Evolutionary conservation across 37 sponge, comb jelly and placozoan genomes (phyloP), one percentile per base, ranked within the genome.

Genomic region (Ianthella basta): DNA sequence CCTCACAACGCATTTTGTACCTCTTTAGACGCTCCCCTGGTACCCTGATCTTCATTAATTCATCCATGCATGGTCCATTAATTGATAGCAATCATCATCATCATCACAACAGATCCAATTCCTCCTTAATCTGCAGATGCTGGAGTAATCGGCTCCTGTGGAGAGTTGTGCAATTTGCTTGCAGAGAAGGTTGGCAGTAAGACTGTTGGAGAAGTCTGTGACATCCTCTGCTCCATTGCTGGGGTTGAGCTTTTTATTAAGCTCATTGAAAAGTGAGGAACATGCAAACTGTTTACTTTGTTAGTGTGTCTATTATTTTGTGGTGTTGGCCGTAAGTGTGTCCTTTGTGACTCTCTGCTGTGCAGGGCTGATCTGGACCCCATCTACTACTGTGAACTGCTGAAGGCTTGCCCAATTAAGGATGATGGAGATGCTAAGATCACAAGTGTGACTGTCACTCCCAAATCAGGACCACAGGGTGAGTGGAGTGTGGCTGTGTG

Each of bases 351-450:
- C 20, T 82, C 59, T 4, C 50, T 82, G 23, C 14, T 44, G 8
- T 67, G 10, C 81, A 95, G 95, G 44, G 86, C 94, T 70, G 94
- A 96, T 82, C 87, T 96, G 21, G 97, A 96, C 38, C 97, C 97
- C 0, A 91, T 96, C 38, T 96, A 96, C 86, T 93, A 91, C 63
- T 96, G 97, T 85, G 93, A 96, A 56, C 73, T 93, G 54, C 41
- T 96, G 64, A 53, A 67, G 15, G 59, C 54, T 0, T 96, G 97
- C 78, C 63, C 84, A 4, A 64, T 91, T 23, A 87, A 87, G 24
- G 94, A 96, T 55, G 66, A 93, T 59, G 97, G 97, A 53, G 88
- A 93, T 84, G 97, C 94, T 0, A 89, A 61, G 29, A 93, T 96
- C 61, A 82, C 57, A 37, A 79, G 75, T 13, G n/a, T 93, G 54